Base-by-base conservation (phyloP, 2,888 invertebrate genomes). In the Gnatocerus cornutus region DNA sequence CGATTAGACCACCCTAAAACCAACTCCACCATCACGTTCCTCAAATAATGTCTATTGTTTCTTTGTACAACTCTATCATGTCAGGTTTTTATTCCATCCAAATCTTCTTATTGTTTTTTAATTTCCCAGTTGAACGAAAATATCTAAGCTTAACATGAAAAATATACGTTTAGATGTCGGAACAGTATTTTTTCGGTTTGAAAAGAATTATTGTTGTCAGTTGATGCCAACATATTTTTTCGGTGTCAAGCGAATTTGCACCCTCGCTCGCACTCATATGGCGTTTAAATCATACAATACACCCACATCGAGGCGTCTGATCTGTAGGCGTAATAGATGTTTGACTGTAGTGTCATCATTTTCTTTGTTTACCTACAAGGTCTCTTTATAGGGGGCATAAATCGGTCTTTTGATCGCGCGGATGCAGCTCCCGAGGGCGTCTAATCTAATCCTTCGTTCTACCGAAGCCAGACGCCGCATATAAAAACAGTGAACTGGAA, bases 341-440 rank as follows among this genome's bases (percentile, higher is more conserved):
- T 58, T 43, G 29, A 43, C 43, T 43, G 12, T n/a, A 43, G 43
- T 58, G 59, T 46, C 45, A 59, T 59, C 46, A 59, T 59, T 43
- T 16, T 45, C 59, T 59, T 59, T 59, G 59, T 59, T 59, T 59
- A 59, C 45, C 59, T 59, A 14, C 46, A 59, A 30, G 16, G 59
- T 59, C 30, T 45, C 14, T 13, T 53, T 53, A 55, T 27, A 16
- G 10, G 43, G 59, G 46, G 9, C 13, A 21, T 59, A 45, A 59
- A 59, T 59, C 29, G 45, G 12, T 59, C 16, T 59, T 30, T 56
- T 56, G 48, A 56, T 56, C 59, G 21, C 29, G 8, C 12, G 29
- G 48, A 50, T 50, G 48, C 48, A 29, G 46, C 16, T 46, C 16
- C 6, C 4, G 10, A 10, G 29, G 3, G 12, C 41, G 12, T 8